phyloP scores from a whole-genome alignment of 1,140 invertebrate species.

The Atta cephalotes region DNA sequence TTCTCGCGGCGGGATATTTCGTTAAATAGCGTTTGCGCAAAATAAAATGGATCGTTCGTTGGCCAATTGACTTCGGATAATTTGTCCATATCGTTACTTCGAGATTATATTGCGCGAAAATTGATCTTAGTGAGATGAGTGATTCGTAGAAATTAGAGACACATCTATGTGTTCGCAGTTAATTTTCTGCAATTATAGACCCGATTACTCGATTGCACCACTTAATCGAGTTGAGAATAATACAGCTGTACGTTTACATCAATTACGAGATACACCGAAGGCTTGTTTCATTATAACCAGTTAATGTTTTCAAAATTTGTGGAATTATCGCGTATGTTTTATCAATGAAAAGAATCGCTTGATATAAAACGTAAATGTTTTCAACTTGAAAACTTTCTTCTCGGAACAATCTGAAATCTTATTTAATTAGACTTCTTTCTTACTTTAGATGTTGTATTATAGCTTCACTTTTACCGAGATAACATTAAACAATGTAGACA shows the following conservation, averaged over 20 bases:
- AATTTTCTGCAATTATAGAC: constrained; percentile 24
- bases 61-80: constrained; percentile 19
- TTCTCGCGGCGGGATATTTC: constrained; percentile 11
- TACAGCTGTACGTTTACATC: background rate
- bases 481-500: background rate
- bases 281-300: background rate
- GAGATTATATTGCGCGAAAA: constrained; percentile 3
- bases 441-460: background rate
- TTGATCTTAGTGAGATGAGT: background rate
- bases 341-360: background rate
- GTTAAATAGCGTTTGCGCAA: constrained; percentile 39
- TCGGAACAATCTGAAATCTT: constrained; percentile 5
- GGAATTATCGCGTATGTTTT: background rate
- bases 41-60: constrained; percentile 20
- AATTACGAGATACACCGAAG: background rate
- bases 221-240: background rate
- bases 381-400: constrained; percentile 18
- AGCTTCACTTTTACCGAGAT: constrained; percentile 18
- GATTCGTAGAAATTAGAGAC: background rate
- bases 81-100: constrained; percentile 9
- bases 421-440: constrained; percentile 19
- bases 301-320: background rate
- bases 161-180: background rate
- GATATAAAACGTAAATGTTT: background rate
- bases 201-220: constrained; percentile 22